phyloP scores from a whole-genome alignment of 2,888 invertebrate genomes.

The Pelosia muscerda region DNA sequence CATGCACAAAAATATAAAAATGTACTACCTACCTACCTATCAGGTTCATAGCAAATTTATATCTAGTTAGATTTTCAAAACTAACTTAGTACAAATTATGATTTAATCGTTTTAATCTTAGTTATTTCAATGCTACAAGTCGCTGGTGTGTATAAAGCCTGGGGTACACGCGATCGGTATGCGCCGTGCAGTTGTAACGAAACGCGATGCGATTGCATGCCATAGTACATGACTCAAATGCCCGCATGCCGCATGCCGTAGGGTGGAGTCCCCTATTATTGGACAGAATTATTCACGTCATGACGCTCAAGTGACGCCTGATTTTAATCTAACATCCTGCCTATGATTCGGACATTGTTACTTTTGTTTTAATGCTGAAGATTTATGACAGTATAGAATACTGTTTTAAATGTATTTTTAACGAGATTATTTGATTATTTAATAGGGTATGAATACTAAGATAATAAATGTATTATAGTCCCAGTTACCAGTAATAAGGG shows the following conservation, averaged over 20 bases:
- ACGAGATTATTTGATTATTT: constrained; percentile 24
- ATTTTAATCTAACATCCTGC: constrained; percentile 77
- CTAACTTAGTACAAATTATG: constrained; percentile 12
- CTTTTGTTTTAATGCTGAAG: constrained; percentile 41
- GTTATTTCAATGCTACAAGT: constrained; percentile 26
- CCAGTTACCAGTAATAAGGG: no score
- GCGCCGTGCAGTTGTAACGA: constrained; percentile 66
- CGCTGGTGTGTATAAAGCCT: constrained; percentile 46
- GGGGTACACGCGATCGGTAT: constrained; percentile 69
- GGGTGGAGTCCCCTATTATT: constrained; percentile 75
- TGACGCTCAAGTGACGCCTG: constrained; percentile 67
- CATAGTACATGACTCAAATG: constrained; percentile 74
- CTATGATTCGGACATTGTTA: constrained; percentile 57
- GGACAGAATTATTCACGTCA: constrained; percentile 75
- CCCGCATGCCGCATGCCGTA: constrained; percentile 68
- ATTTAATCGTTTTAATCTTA: constrained; percentile 15
- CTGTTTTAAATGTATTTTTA: constrained; percentile 29
- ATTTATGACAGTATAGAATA: constrained; percentile 37
- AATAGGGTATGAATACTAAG: neutral
- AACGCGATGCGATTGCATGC: constrained; percentile 73
- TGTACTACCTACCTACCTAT: no score
- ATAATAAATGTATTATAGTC: neutral
- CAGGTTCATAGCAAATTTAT: neutral
- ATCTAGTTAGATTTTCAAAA: neutral
- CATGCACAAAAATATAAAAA: no score